Base-by-base conservation (phyloP, 1,140 invertebrate species). In the Papilio polyxenes region DNA sequence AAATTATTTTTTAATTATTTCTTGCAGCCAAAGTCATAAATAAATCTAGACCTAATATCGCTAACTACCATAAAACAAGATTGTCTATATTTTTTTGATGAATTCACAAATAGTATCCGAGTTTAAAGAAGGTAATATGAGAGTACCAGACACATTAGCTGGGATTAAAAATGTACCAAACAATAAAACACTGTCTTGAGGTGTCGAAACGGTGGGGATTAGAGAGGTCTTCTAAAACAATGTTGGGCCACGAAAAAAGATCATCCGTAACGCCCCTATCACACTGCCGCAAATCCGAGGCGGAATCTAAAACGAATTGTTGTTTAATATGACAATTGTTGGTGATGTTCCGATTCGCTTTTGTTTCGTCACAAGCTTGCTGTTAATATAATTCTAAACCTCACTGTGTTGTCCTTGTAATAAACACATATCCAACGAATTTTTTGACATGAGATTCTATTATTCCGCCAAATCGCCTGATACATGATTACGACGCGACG, bases 241-340 rank as follows among this genome's bases (percentile, higher is more conserved):
- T 48, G 74, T 75, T 23, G 74, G 74, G 44, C 74, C 44, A 49
- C 44, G 74, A 75, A 75, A 75, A 75, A 49, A 75, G 17, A 75
- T 75, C 40, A 75, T 9, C 17, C 79, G 51, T 59, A 59, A 20
- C 8, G 56, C 56, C 56, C 56, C 17, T 56, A 59, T 20, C 56
- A 59, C 56, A 59, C n/a, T 59, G n/a, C 8, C 17, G 17, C 17
- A 17, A 20, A 59, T 20, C n/a, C 0, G 3, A 20, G n/a, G 56
- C n/a, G 17, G n/a, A n/a, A 9, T 20, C 8, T 44, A 44, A 44
- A 53, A 17, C 17, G 15, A 53, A 59, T 20, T 59, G 9, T 20
- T 59, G n/a, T 59, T 59, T 20, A 20, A 7, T 8, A 20, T 59
- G 56, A 59, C n/a, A 59, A 59, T 3, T 59, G 51, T 17, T 17